Evolutionary conservation across 2,113 vertebrate species (phyloP), one percentile per base, ranked within the genome.

Genomic region (Cyanoliseus patagonus): DNA sequence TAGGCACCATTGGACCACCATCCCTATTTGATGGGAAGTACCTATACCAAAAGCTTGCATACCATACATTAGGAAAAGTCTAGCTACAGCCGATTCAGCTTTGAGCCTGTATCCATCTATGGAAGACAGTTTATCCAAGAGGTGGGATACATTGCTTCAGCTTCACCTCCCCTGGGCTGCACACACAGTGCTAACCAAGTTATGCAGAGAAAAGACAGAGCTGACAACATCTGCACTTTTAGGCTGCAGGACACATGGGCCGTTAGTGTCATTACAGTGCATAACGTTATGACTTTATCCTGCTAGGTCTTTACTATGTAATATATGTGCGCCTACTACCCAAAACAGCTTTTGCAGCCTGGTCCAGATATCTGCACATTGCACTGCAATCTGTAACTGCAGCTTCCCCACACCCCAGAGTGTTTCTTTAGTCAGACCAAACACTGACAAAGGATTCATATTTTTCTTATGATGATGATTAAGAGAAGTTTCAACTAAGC

Each of bases 391-490:
- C 41, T 70, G 55, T 39, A 66, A n/a, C 28, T 76, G 53, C 63
- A 86, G 33, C 13, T 81, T 83, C 19, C 30, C 63, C 8, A 1
- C 31, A 83, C 9, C 23, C 33, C 28, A 55, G 33, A 51, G 76
- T 30, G n/a, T 64, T 80, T 91, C 31, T 83, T 88, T 39, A 73
- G 35, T 51, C 57, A 80, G 25, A 80, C 59, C 49, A 94, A 91
- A 77, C 30, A 69, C 87, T 69, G 68, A 86, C 77, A 86, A 69
- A 83, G 23, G 13, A 59, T 76, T 94, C 80, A 86, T 55, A 46
- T 64, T 83, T 93, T 95, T 89, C 73, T 77, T 86, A 77, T 73
- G 61, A 76, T 57, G 35, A 85, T 73, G 92, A 86, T 77, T 10
- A 88, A 83, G 17, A 49, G 37, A 86, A 66, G 22, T 81, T 91